A percentile compares a stretch with the other conserved stretches of the same genome.
Evolutionary conservation across 2,888 invertebrate genomes (phyloP).

Genomic region (Epistrophe grossulariae): DNA sequence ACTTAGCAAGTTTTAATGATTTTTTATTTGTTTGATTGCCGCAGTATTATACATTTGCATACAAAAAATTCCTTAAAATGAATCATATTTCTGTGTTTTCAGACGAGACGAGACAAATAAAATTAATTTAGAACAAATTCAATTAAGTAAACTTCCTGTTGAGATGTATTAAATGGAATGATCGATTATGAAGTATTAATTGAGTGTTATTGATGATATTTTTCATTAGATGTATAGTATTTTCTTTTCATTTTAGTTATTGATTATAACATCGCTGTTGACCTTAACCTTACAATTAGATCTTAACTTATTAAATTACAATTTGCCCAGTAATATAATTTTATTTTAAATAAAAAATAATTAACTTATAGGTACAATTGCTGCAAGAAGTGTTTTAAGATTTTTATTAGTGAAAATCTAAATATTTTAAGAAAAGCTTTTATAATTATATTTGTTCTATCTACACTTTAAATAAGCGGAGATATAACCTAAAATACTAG

Average conservation of each 20-base stretch:
- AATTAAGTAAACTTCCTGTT: slow-evolving; percentile 23
- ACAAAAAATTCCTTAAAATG: not conserved
- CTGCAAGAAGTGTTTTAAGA: no score
- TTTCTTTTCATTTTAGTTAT: not conserved
- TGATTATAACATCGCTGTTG: no score
- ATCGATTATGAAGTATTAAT: not conserved
- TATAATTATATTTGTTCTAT: no score
- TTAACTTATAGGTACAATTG: no score
- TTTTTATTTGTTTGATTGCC: slow-evolving; percentile 1
- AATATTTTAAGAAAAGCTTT: no score
- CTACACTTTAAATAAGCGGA: no score
- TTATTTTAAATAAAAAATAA: no score
- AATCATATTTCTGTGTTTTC: not conserved
- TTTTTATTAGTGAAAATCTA: no score
- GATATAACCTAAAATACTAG: no score
- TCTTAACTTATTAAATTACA: no score
- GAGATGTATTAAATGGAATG: not conserved
- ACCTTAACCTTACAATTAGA: no score
- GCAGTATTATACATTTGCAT: not conserved
- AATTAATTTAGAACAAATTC: not conserved
- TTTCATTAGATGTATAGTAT: not conserved
- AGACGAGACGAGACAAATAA: not conserved
- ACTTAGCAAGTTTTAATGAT: not conserved
- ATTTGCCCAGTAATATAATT: no score
- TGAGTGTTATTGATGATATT: not conserved